Evolutionary conservation across 2,113 vertebrate genomes (phyloP).

Genomic region (Vanacampus margaritifer): DNA sequence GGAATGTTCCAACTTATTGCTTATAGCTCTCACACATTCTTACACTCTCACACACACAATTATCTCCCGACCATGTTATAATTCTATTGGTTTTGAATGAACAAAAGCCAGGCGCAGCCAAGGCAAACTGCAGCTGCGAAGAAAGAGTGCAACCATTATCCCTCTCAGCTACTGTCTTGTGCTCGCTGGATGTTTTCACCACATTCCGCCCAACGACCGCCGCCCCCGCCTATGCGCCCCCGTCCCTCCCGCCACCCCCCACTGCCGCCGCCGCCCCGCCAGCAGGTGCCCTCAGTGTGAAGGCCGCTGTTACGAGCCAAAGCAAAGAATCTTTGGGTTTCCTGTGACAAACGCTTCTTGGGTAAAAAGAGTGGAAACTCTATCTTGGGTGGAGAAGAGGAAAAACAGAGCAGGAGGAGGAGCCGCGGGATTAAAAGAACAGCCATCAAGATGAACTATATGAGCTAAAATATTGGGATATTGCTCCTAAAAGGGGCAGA

Average conservation of each 20-base stretch:
- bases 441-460: background rate
- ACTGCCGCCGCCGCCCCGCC: background rate
- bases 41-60: slow-evolving; percentile 22
- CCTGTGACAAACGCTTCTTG: background rate
- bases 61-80: slow-evolving; percentile 46
- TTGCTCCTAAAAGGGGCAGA: background rate
- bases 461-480: background rate
- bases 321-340: slow-evolving; percentile 6
- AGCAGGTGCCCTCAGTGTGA: slow-evolving; percentile 10
- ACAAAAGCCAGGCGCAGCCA: slow-evolving; percentile 29
- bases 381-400: background rate
- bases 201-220: background rate
- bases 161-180: slow-evolving; percentile 1
- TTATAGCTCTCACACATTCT: too few relatives aligned
- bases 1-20: slow-evolving; percentile 47
- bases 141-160: background rate
- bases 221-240: background rate
- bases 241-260: background rate
- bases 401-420: background rate
- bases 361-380: background rate
- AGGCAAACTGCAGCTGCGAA: slow-evolving; percentile 17
- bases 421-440: background rate
- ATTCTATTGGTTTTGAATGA: slow-evolving; percentile 37
- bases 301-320: background rate
- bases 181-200: slow-evolving; percentile 1